Percentiles rank a stretch among this genome's conserved stretches.
phyloP scores from a whole-genome alignment of 2,113 vertebrate genomes.

The Orycteropus afer region DNA sequence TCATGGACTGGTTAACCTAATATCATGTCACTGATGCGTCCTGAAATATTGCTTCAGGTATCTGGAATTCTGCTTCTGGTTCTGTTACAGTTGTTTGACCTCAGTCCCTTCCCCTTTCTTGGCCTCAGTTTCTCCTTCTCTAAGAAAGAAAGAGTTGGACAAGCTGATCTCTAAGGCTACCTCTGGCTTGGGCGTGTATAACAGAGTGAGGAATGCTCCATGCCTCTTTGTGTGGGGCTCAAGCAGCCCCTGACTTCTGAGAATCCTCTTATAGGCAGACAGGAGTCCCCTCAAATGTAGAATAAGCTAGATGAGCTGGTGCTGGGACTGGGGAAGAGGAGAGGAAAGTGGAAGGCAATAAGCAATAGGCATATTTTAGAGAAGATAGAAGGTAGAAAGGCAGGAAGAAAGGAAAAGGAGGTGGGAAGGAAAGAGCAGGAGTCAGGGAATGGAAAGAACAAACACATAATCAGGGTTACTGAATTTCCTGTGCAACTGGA shows the following conservation, averaged over 20 bases:
- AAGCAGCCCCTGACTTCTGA: background rate
- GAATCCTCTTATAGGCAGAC: background rate
- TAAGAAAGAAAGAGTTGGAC: background rate
- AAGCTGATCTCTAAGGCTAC: background rate
- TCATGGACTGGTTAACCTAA: background rate
- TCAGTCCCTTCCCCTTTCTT: background rate
- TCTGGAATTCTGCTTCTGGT: background rate
- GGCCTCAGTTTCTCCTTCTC: background rate
- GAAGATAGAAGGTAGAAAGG: conserved; percentile 46
- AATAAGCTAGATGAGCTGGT: background rate
- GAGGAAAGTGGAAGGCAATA: background rate
- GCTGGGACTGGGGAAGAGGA: background rate
- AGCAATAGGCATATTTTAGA: background rate
- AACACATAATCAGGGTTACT: conserved; percentile 80
- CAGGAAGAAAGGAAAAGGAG: conserved; percentile 57
- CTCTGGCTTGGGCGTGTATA: background rate
- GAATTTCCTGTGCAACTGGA: conserved; percentile 80
- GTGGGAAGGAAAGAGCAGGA: conserved; percentile 48
- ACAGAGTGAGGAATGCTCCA: background rate
- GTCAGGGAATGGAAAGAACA: conserved; percentile 72
- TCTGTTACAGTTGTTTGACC: background rate
- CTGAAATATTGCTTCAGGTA: background rate
- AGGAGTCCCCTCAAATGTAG: background rate
- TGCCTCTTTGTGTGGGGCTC: background rate
- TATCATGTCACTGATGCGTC: background rate